Base-by-base conservation (phyloP, 1,140 invertebrate genomes). In the Mactra quadrangularis region DNA sequence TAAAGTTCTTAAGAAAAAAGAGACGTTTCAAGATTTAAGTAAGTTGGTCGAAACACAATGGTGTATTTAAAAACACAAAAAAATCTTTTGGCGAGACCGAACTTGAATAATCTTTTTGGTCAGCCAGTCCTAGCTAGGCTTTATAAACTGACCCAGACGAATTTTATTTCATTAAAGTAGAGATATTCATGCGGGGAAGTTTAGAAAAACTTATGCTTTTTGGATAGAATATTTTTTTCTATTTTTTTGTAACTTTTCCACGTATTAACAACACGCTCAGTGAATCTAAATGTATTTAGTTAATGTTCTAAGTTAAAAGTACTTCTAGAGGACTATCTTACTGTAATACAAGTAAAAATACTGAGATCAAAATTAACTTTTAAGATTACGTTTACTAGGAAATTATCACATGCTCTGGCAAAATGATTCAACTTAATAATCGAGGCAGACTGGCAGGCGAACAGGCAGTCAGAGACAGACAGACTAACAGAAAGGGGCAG, bases 81-180 rank as follows among this genome's bases (percentile, higher is more conserved):
- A 41, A 64, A 64, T 33, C 15, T 6, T 45, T 45, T 25, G 60
- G 60, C 64, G 45, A 68, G 64, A 68, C 35, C 6, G 11, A 31
- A 68, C 64, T 7, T 68, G 64, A 22, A 1, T 68, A 22, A 47
- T 29, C 38, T 41, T 41, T 7, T 15, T 6, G 38, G 15, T 41
- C 38, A 41, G 13, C 1, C 15, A 7, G 22, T 1, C 9, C 19
- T 11, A 11, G 45, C 45, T 11, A 9, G 22, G 11, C 1, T 64
- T 45, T 64, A 64, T 45, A 64, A 13, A 64, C 3, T 15, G 22
- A 19, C 1, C 15, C 15, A 64, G 22, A 1, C 47, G 19, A 17
- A 9, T n/a, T 25, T 33, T 22, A 2, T 25, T 7, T 4, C 25
- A 33, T 45, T 64, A 13, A 6, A 64, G 3, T 22, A 2, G 15